Evolutionary conservation across 37 sponge, comb jelly and placozoan species (phyloP).

Genomic region (Ephydatia muelleri): DNA sequence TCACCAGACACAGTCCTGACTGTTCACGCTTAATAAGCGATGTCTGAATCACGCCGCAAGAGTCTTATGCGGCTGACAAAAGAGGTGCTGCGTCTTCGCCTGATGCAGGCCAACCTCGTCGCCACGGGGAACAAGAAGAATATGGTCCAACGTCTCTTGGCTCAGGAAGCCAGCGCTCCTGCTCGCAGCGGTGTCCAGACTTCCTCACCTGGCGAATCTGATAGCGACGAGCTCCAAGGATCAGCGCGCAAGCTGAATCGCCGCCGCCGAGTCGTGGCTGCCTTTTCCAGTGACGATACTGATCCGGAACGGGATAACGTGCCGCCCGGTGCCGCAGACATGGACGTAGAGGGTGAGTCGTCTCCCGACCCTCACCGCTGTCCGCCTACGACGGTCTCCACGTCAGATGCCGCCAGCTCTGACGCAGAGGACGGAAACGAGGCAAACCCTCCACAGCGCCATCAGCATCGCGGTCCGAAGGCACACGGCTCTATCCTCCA

Average conservation of each 20-base stretch:
- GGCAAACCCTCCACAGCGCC: constrained; percentile 1
- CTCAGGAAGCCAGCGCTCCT: not conserved
- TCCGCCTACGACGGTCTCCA: too few relatives aligned
- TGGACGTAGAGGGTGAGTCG: not conserved
- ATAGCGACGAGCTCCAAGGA: not conserved
- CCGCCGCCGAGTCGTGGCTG: too few relatives aligned
- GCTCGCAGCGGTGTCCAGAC: not conserved
- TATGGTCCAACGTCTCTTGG: not conserved
- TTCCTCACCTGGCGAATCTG: not conserved
- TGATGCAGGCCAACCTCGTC: not conserved
- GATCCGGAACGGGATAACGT: not conserved
- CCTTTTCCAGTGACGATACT: not conserved
- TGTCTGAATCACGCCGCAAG: not conserved
- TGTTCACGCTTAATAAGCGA: not conserved
- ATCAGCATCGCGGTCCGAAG: not conserved
- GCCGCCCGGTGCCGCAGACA: not conserved
- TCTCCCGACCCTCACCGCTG: not conserved
- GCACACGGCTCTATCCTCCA: not conserved
- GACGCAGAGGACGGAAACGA: not conserved
- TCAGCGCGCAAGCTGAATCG: not conserved
- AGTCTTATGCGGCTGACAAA: not conserved
- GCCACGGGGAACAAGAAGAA: not conserved
- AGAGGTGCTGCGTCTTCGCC: not conserved
- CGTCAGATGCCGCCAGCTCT: not conserved
- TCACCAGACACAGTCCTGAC: not conserved